A percentile compares a stretch with the other conserved stretches of the same genome.
These are phyloP conservation scores for Furcifer pardalis DNA, from an alignment of 2,797 vertebrate species.

Conservation along the genomic window DNA sequence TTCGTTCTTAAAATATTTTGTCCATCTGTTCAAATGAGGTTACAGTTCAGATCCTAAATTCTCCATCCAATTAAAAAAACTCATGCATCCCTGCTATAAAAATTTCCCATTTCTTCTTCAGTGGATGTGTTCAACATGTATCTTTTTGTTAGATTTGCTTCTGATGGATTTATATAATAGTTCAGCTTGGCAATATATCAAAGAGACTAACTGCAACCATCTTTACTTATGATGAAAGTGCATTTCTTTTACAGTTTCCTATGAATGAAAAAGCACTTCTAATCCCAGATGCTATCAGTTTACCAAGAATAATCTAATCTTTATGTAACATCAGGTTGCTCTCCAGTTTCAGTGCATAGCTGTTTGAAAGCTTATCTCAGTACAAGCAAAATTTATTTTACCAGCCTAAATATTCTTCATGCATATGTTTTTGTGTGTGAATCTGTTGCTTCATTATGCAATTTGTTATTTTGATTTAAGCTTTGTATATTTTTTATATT, in stretches of 20 bases:
- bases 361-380: slow-evolving; percentile 47
- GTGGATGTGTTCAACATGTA: slow-evolving; percentile 44
- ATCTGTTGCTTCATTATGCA: no score
- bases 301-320: slow-evolving; percentile 46
- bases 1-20: slow-evolving; percentile 26
- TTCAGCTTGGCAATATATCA: slow-evolving; percentile 42
- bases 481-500: no score
- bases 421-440: not conserved
- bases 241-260: slow-evolving; percentile 53
- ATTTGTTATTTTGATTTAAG: no score
- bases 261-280: slow-evolving; percentile 58
- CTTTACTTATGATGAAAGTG: slow-evolving; percentile 42
- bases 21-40: slow-evolving; percentile 37
- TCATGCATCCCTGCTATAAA: slow-evolving; percentile 24
- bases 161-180: slow-evolving; percentile 66
- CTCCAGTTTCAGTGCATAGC: slow-evolving; percentile 15
- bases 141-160: slow-evolving; percentile 65
- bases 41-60: slow-evolving; percentile 20
- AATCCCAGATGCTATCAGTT: slow-evolving; percentile 53
- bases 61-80: slow-evolving; percentile 22
- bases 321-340: slow-evolving; percentile 44
- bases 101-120: slow-evolving; percentile 31
- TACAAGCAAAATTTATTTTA: slow-evolving; percentile 35
- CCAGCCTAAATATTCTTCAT: not conserved
- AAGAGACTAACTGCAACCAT: slow-evolving; percentile 46